Conservation (phyloP, 2,797 vertebrate species). For the Macrochelys suwanniensis region DNA sequence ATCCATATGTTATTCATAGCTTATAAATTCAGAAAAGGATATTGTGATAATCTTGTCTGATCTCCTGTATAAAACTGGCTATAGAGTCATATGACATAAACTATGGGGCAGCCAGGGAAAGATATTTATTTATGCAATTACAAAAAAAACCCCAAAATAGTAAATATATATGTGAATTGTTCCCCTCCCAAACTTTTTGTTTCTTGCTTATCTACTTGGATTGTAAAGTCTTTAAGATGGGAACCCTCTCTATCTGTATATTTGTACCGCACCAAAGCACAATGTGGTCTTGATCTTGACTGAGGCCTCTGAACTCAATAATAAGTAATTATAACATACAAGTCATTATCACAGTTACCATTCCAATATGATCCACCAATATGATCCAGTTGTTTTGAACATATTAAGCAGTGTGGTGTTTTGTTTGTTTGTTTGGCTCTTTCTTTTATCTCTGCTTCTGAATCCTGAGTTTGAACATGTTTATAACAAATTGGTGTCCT, state of each 20-base stretch:
- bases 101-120: accelerated
- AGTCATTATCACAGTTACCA: no score
- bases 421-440: accelerated
- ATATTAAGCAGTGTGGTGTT: background rate
- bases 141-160: background rate
- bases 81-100: background rate
- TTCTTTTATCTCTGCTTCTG: background rate
- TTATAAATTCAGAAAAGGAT: no score
- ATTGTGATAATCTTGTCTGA: no score
- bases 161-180: background rate
- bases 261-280: no score
- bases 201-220: background rate
- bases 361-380: background rate
- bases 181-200: background rate
- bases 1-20: background rate
- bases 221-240: background rate
- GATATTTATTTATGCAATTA: background rate
- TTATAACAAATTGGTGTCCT: background rate
- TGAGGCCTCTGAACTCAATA: background rate
- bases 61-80: no score
- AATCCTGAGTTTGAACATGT: background rate
- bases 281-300: no score
- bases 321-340: no score
- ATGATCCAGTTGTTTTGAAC: background rate
- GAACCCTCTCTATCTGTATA: background rate